These are phyloP conservation scores for Drosophila kanekoi DNA, from an alignment of 2,888 invertebrate species.

Conservation along the genomic window DNA sequence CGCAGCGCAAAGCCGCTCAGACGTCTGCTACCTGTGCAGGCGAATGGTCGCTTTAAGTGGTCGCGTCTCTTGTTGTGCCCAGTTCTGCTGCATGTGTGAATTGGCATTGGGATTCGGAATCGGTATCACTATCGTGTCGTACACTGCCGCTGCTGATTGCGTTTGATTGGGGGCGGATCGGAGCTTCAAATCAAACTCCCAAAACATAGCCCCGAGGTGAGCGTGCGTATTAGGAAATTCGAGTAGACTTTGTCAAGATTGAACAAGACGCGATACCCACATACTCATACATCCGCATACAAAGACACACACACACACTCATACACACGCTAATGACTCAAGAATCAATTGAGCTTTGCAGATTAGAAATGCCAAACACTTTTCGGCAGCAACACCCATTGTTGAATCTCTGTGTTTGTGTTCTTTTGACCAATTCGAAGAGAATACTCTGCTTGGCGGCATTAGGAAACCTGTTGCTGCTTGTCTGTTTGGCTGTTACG, in stretches of 20 bases:
- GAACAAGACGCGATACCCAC: slow-evolving; percentile 11
- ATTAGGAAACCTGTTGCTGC: slow-evolving; percentile 57
- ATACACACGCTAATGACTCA: background rate
- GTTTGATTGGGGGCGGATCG: slow-evolving; percentile 26
- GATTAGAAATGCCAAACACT: slow-evolving; percentile 3
- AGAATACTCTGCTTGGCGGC: slow-evolving; percentile 42
- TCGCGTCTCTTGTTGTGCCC: slow-evolving; percentile 37
- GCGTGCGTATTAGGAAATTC: slow-evolving; percentile 18
- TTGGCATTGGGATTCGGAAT: slow-evolving; percentile 32
- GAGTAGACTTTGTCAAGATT: slow-evolving; percentile 17
- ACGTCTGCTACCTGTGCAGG: slow-evolving; percentile 65
- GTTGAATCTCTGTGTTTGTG: slow-evolving; percentile 24
- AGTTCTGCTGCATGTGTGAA: slow-evolving; percentile 25
- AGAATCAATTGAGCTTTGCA: slow-evolving; percentile 2
- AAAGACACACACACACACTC: background rate
- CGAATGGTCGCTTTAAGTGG: slow-evolving; percentile 56
- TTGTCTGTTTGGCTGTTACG: slow-evolving; percentile 40
- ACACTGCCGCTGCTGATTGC: slow-evolving; percentile 30
- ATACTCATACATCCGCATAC: background rate
- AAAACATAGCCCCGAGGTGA: slow-evolving; percentile 16
- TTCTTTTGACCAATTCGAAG: slow-evolving; percentile 35
- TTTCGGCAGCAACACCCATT: background rate
- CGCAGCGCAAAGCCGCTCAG: slow-evolving; percentile 35
- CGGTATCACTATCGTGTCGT: slow-evolving; percentile 31
- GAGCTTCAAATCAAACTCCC: slow-evolving; percentile 12